These are phyloP conservation scores for Mormoops blainvillei DNA, from an alignment of 2,113 vertebrate species.

Conservation along the genomic window DNA sequence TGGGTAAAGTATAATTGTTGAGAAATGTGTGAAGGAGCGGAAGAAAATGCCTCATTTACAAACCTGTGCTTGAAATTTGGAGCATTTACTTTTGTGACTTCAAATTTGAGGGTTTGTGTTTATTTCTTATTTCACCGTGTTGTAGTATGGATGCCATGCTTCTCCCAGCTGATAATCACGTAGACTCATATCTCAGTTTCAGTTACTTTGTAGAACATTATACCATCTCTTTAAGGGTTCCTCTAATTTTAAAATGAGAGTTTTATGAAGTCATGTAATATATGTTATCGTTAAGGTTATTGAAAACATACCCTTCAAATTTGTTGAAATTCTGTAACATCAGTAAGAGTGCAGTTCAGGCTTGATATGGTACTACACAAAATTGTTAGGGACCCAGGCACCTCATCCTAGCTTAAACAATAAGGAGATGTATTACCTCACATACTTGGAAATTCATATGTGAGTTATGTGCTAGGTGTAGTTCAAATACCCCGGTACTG, in stretches of 20 bases:
- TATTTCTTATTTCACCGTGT: not conserved
- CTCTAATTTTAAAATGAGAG: not conserved
- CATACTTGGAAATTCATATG: not conserved
- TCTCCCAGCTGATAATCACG: not conserved
- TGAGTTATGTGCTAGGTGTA: not conserved
- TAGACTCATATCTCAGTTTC: not conserved
- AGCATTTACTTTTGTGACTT: slow-evolving; percentile 18
- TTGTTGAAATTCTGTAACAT: not conserved
- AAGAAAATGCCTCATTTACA: slow-evolving; percentile 15
- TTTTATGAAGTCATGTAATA: not conserved
- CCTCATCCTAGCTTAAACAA: not conserved
- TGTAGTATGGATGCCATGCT: not conserved
- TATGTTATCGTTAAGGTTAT: not conserved
- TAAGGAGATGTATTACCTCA: not conserved
- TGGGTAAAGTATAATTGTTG: not conserved
- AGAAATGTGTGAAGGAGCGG: not conserved
- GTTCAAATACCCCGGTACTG: not conserved
- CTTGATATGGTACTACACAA: not conserved
- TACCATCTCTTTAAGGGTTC: not conserved
- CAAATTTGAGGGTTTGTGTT: slow-evolving; percentile 1
- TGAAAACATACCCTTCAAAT: not conserved
- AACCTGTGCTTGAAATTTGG: not conserved
- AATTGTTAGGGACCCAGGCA: not conserved
- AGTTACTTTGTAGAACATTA: not conserved
- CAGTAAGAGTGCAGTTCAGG: not conserved